Percentiles rank a stretch among this genome's conserved stretches.
Evolutionary conservation across 1,140 invertebrate species (phyloP).

Genomic region (Platyscapa corneri): DNA sequence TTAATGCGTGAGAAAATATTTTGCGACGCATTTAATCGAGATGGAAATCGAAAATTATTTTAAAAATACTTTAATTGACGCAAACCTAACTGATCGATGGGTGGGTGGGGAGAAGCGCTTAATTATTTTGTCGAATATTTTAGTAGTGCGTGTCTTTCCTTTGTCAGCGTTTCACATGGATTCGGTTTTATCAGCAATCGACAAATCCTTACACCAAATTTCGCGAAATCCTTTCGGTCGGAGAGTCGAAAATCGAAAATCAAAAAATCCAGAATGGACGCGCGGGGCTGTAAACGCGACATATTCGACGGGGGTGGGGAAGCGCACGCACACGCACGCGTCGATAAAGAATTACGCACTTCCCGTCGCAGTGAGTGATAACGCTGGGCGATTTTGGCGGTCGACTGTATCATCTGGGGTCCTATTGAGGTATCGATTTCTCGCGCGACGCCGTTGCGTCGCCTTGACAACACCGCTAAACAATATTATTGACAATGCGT

Average conservation of each 20-base stretch:
- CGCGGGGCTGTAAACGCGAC: not conserved
- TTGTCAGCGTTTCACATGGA: too few relatives aligned
- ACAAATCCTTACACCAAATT: not conserved
- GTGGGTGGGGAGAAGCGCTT: too few relatives aligned
- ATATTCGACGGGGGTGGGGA: too few relatives aligned
- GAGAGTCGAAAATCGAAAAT: too few relatives aligned
- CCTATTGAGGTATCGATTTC: slow-evolving; percentile 1
- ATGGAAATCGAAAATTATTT: too few relatives aligned
- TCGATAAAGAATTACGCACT: slow-evolving; percentile 36
- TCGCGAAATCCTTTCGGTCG: too few relatives aligned
- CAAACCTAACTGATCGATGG: too few relatives aligned
- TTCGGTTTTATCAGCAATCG: not conserved
- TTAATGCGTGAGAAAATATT: too few relatives aligned
- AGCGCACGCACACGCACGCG: not conserved
- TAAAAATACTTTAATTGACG: too few relatives aligned
- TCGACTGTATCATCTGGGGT: not conserved
- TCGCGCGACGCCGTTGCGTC: not conserved
- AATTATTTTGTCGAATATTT: too few relatives aligned
- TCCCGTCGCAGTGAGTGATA: not conserved
- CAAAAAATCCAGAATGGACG: slow-evolving; percentile 43
- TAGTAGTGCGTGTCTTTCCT: too few relatives aligned
- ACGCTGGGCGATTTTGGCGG: slow-evolving; percentile 8
- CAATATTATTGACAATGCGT: slow-evolving; percentile 7
- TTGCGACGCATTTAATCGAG: too few relatives aligned
- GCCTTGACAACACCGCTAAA: slow-evolving; percentile 3